Base-by-base conservation (phyloP, 2,888 invertebrate genomes). In the Hemicrepidius hirtus region DNA sequence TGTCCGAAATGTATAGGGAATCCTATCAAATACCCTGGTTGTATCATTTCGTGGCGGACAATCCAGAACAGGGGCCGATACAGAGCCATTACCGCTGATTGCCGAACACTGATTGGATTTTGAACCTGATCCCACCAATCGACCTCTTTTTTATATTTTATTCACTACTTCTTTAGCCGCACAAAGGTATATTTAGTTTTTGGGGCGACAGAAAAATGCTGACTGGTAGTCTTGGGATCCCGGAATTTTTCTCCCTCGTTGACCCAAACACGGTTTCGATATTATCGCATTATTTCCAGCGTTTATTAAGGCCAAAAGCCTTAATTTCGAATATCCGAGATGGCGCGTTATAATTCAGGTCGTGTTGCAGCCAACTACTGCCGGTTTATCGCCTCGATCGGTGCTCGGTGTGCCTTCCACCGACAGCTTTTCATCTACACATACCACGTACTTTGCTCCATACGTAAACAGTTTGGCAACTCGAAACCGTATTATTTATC, bases 101-200 rank as follows among this genome's bases (percentile, higher is more conserved):
- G 85, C 84, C 79, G 80, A 81, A 81, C 83, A 82, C 83, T 84
- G 85, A 85, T 84, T 84, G 84, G 84, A 84, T 84, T 84, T 82
- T 80, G 80, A 82, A 80, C 76, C 80, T 82, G 83, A 84, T 84
- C 84, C 82, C 80, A 75, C 78, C 79, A 82, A 82, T 81, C 81
- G 80, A 78, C 80, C 80, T 81, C 81, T 83, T 83, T n/a, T 83
- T 76, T 75, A 75, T 74, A 76, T 76, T 77, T 76, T 74, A 76
- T 74, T 71, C 72, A 73, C 75, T 75, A 73, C 71, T 50, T 67
- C 50, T 49, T 65, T 37, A 44, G 16, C 3, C 44, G 18, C 44
- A 44, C 66, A 35, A 73, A 70, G 63, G 67, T 67, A 57, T 67
- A 57, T 71, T 71, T 67, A 41, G 62, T 35, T 71, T 65, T 68